phyloP scores from a whole-genome alignment of 2,113 vertebrate genomes.

The Cichladusa arquata region DNA sequence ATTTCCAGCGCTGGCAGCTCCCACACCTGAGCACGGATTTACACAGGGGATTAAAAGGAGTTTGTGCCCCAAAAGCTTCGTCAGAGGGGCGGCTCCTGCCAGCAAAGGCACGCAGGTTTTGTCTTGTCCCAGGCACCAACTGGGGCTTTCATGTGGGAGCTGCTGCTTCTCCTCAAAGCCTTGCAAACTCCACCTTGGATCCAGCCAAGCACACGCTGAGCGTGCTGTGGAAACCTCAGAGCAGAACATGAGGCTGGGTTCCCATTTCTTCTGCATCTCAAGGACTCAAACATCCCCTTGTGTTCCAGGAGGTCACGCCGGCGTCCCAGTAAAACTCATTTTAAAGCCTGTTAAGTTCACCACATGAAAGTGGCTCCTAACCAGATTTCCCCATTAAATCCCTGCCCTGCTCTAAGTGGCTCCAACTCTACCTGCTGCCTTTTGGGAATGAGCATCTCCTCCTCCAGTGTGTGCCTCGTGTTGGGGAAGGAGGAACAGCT shows the following conservation, averaged over 20 bases:
- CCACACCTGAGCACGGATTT: neutral
- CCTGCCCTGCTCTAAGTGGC: neutral
- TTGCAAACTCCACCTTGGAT: neutral
- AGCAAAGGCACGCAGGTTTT: neutral
- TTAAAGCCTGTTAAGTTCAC: conserved; percentile 38
- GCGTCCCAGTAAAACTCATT: neutral
- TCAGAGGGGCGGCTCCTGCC: neutral
- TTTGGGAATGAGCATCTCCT: neutral
- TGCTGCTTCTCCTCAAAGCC: neutral
- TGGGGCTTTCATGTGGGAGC: neutral
- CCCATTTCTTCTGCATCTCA: neutral
- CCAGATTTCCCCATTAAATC: conserved; percentile 14
- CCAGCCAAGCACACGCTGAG: neutral
- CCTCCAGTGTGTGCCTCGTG: neutral
- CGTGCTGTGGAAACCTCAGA: neutral
- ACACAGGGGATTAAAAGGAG: neutral
- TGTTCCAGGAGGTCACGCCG: neutral
- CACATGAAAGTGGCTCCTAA: conserved; percentile 47
- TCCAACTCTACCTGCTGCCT: neutral
- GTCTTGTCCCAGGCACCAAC: neutral
- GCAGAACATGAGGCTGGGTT: neutral
- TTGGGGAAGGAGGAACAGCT: neutral
- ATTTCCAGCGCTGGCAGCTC: neutral
- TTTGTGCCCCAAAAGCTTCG: conserved; percentile 3
- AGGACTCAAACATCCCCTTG: neutral